These are phyloP conservation scores for Leucoraja erinaceus DNA, from an alignment of 2,113 vertebrate species.

Conservation along the genomic window DNA sequence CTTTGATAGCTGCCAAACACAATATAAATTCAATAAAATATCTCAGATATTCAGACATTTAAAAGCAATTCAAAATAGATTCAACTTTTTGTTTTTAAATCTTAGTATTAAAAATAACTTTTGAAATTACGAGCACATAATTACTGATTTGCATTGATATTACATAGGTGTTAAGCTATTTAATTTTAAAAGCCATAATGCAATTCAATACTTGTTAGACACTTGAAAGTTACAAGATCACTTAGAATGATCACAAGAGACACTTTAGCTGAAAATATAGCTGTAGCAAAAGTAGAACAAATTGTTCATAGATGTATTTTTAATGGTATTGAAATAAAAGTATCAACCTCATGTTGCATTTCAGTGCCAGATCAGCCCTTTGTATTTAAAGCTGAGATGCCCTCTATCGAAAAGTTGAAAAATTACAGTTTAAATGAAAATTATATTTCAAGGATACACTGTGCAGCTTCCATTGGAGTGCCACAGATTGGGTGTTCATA, in stretches of 20 bases:
- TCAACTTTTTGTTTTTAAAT: no score
- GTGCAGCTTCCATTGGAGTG: background rate
- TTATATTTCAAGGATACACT: background rate
- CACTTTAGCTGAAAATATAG: background rate
- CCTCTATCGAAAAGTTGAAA: background rate
- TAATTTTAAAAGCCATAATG: background rate
- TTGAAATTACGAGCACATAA: no score
- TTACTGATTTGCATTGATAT: background rate
- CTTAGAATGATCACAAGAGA: background rate
- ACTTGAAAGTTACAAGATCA: conserved; percentile 23
- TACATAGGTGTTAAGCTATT: background rate
- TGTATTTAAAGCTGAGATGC: background rate
- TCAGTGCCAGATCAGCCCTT: background rate
- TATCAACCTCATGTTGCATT: background rate
- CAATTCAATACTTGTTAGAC: background rate
- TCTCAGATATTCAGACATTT: no score
- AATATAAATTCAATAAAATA: no score
- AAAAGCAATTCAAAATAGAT: no score
- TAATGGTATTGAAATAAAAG: background rate
- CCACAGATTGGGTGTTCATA: background rate
- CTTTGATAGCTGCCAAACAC: no score
- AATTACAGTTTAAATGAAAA: background rate
- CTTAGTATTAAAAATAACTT: no score
- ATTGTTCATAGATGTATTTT: conserved; percentile 15
- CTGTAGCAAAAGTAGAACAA: background rate